These are phyloP conservation scores for Heliconius melpomene DNA, from an alignment of 1,140 invertebrate genomes.

Conservation along the genomic window DNA sequence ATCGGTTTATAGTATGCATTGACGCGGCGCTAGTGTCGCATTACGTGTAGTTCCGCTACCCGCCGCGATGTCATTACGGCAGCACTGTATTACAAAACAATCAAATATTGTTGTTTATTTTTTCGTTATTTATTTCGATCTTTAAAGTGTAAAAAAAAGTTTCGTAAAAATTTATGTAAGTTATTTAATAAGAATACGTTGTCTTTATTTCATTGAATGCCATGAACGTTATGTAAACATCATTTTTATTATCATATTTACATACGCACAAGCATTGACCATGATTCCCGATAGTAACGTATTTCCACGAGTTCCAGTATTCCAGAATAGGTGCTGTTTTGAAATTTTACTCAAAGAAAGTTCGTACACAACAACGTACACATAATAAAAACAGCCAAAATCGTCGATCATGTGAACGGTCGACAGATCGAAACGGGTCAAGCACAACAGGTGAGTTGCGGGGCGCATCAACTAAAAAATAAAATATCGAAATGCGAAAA, in stretches of 20 bases:
- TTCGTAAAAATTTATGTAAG: neutral
- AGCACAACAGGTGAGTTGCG: slow-evolving; percentile 80
- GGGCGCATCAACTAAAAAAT: slow-evolving; percentile 81
- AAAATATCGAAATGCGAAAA: slow-evolving; percentile 81
- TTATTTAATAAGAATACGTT: neutral
- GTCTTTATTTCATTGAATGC: neutral
- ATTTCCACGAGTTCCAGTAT: neutral
- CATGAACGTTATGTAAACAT: neutral
- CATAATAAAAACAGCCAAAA: slow-evolving; percentile 64
- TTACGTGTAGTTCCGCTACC: slow-evolving; percentile 68
- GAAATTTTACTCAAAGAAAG: slow-evolving; percentile 17
- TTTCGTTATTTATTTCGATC: neutral
- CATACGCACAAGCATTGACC: neutral
- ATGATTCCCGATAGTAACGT: neutral
- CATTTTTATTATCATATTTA: neutral
- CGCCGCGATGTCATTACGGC: slow-evolving; percentile 59
- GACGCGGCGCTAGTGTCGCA: slow-evolving; percentile 55
- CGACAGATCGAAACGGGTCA: slow-evolving; percentile 78
- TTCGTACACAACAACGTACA: slow-evolving; percentile 27
- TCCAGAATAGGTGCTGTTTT: slow-evolving; percentile 8
- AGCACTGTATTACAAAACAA: slow-evolving; percentile 46
- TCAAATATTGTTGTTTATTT: slow-evolving; percentile 3
- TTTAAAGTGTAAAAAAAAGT: neutral
- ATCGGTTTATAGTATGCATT: slow-evolving; percentile 66
- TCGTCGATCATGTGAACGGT: slow-evolving; percentile 77